Base-by-base conservation (phyloP, 1,140 invertebrate species). In the Scaptomyza pallida region DNA sequence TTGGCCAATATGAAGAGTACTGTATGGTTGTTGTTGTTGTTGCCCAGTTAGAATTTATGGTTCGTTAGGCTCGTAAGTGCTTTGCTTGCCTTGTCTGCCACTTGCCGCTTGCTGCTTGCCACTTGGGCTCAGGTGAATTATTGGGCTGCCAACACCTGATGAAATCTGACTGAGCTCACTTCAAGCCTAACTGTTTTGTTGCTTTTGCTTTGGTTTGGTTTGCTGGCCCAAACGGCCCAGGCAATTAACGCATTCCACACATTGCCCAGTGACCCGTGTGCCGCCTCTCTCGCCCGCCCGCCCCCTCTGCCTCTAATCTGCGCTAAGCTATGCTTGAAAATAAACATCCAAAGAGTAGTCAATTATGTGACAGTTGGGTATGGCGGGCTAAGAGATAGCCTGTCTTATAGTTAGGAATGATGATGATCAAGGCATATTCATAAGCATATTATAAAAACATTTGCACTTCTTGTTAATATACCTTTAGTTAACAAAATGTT, bases 211-310 rank as follows among this genome's bases (percentile, higher is more conserved):
- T 26, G 17, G 16, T 52, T 75, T 81, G 63, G 61, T 77, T 60
- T 67, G n/a, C 76, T 74, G 78, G 64, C 74, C 79, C 73, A 76
- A 56, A n/a, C 79, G 75, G 79, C 51, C 55, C 37, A 44, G 76
- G 76, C 80, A 83, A 83, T 83, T 83, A 83, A 85, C 80, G 80
- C 80, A 83, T 83, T 83, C 80, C 79, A 72, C 65, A 63, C 56
- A 71, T 65, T 60, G 68, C 23, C 60, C 19, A 64, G 57, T 52
- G 51, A 63, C 57, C 60, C 51, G 44, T 51, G 47, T 13, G 17
- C 26, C 12, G 9, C 37, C 23, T 19, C n/a, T 4, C 33, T 26
- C 1, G 5, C 13, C 13, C 16, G 10, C 3, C 33, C 15, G 23
- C 35, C 21, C 16, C 13, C 26, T 26, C 37, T 30, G 17, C 5